These are phyloP conservation scores for Geodia barretti DNA, from an alignment of 37 sponge, comb jelly and placozoan species.

Conservation along the genomic window DNA sequence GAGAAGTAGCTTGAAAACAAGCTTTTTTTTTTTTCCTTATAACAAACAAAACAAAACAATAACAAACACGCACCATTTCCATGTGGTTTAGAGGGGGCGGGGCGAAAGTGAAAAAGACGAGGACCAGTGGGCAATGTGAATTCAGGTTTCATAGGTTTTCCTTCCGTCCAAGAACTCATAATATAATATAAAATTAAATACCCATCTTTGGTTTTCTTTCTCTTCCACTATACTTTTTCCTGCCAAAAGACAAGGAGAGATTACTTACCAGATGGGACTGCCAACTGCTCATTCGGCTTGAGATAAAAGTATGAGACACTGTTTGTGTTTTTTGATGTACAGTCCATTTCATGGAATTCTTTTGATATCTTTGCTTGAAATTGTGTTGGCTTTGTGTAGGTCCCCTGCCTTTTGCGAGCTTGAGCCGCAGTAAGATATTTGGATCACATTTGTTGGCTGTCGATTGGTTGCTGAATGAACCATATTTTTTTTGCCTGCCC, in stretches of 20 bases:
- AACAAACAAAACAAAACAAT: no score
- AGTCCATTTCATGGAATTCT: neutral
- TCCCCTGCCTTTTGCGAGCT: slow-evolving; percentile 7
- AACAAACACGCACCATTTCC: neutral
- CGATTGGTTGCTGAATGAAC: neutral
- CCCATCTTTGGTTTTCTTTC: neutral
- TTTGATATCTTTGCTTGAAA: slow-evolving; percentile 1
- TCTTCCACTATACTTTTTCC: slow-evolving; percentile 8
- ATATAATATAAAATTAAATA: no score
- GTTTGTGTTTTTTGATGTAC: neutral
- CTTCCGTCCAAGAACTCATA: slow-evolving; percentile 13
- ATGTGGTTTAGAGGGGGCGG: slow-evolving; percentile 5
- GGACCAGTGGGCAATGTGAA: neutral
- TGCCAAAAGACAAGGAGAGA: neutral
- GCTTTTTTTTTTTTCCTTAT: neutral
- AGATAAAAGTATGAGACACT: neutral
- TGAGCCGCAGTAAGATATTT: slow-evolving; percentile 25
- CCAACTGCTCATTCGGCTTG: slow-evolving; percentile 5
- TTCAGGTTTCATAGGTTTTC: neutral
- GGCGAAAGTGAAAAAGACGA: neutral
- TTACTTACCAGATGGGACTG: slow-evolving; percentile 1
- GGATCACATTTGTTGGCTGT: slow-evolving; percentile 3
- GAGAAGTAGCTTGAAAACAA: neutral
- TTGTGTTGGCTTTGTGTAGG: neutral
- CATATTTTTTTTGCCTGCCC: slow-evolving; percentile 24